These are phyloP conservation scores for Dynastes grantii DNA, from an alignment of 2,888 invertebrate genomes.

Conservation along the genomic window DNA sequence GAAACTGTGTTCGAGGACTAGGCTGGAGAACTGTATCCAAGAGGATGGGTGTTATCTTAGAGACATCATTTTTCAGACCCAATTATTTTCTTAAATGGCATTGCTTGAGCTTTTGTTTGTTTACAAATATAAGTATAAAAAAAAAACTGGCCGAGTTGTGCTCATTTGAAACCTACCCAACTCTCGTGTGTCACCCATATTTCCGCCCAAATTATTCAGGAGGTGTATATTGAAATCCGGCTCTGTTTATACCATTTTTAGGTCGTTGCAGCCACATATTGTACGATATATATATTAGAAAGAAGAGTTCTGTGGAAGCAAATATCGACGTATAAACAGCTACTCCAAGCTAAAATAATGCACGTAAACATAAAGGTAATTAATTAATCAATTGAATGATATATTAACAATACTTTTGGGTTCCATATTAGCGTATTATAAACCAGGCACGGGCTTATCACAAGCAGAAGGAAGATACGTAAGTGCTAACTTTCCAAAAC, in stretches of 20 bases:
- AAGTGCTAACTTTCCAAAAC: not conserved
- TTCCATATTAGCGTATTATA: not conserved
- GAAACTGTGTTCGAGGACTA: too few species aligned
- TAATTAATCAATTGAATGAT: not conserved
- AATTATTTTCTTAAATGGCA: too few species aligned
- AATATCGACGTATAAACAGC: slow-evolving; percentile 50
- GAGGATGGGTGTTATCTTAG: too few species aligned
- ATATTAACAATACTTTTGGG: not conserved
- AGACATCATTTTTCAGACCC: too few species aligned
- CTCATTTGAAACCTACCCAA: too few species aligned
- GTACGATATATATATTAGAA: slow-evolving; percentile 50
- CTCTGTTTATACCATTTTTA: slow-evolving; percentile 8
- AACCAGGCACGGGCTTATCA: not conserved
- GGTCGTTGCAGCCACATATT: slow-evolving; percentile 51
- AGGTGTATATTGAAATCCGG: too few species aligned
- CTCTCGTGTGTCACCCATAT: too few species aligned
- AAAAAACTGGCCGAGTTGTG: too few species aligned
- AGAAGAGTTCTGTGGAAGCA: slow-evolving; percentile 51
- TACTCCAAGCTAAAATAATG: slow-evolving; percentile 51
- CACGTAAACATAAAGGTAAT: slow-evolving; percentile 37
- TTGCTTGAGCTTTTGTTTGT: too few species aligned
- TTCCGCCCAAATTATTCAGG: too few species aligned
- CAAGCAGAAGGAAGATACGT: slow-evolving; percentile 3
- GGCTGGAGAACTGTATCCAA: too few species aligned
- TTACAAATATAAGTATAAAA: too few species aligned